A percentile compares a stretch with the other conserved stretches of the same genome.
Conservation (phyloP, 2,797 vertebrate genomes). For the Syndactyla subalaris region DNA sequence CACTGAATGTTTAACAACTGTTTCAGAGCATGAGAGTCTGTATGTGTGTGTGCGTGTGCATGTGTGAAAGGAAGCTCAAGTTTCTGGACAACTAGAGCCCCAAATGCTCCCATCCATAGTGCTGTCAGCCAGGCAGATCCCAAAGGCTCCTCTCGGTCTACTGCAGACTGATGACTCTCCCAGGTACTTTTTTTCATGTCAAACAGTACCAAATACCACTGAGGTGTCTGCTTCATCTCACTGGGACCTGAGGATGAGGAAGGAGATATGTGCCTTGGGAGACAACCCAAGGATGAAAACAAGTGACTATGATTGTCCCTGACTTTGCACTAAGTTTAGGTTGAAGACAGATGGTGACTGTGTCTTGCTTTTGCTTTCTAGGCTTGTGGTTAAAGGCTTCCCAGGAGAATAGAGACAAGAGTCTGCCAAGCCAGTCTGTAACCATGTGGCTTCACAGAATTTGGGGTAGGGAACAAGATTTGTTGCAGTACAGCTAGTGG, state of each 20-base stretch:
- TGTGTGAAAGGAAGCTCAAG: not conserved
- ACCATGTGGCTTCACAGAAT: accelerated
- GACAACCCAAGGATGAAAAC: not conserved
- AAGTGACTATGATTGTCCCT: not conserved
- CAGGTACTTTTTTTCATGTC: not conserved
- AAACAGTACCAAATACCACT: not conserved
- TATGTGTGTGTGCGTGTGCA: no score
- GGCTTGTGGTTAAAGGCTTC: not conserved
- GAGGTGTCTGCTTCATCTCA: not conserved
- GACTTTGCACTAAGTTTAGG: not conserved
- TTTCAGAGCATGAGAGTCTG: accelerated
- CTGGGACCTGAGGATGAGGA: not conserved
- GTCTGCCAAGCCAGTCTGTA: not conserved
- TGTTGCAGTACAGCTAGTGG: not conserved
- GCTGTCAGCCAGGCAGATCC: not conserved
- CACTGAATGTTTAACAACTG: not conserved
- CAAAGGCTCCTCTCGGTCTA: not conserved
- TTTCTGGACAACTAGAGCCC: not conserved
- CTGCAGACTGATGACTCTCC: not conserved
- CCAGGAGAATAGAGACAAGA: not conserved
- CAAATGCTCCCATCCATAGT: not conserved
- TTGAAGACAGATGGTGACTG: not conserved
- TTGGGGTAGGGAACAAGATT: not conserved
- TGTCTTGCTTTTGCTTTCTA: not conserved
- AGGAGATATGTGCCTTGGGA: not conserved